phyloP scores from a whole-genome alignment of 2,888 invertebrate genomes.

The Stegana nigrithorax region DNA sequence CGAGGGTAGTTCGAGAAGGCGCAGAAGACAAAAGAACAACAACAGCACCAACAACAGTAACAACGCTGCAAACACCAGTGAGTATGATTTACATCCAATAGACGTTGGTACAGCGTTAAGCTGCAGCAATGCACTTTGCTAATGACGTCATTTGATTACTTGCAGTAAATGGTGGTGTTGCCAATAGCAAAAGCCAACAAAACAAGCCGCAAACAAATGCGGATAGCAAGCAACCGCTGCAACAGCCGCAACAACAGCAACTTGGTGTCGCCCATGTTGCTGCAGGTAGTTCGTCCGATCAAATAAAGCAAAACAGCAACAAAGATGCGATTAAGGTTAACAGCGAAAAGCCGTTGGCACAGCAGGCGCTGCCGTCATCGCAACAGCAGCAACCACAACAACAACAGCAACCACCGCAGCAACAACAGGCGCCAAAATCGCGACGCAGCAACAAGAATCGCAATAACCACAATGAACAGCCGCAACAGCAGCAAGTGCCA shows the following conservation, averaged over 20 bases:
- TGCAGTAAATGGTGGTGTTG: slow-evolving; percentile 65
- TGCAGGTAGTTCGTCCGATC: slow-evolving; percentile 49
- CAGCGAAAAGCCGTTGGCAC: slow-evolving; percentile 39
- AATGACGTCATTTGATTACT: slow-evolving; percentile 16
- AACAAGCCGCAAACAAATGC: slow-evolving; percentile 61
- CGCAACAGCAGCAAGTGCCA: slow-evolving; percentile 38
- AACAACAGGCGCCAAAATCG: slow-evolving; percentile 56
- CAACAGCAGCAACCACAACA: slow-evolving; percentile 38
- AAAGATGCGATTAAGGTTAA: slow-evolving; percentile 47
- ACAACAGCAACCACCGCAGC: slow-evolving; percentile 41
- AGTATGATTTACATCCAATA: slow-evolving; percentile 52
- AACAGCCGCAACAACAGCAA: no score
- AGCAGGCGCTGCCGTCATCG: slow-evolving; percentile 36
- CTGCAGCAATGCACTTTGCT: no score
- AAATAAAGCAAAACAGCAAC: slow-evolving; percentile 52
- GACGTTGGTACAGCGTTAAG: background rate
- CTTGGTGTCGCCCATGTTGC: slow-evolving; percentile 48
- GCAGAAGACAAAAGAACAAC: slow-evolving; percentile 67
- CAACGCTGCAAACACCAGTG: slow-evolving; percentile 65
- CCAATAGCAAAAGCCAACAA: slow-evolving; percentile 64
- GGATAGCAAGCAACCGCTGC: slow-evolving; percentile 60
- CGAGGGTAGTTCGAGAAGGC: slow-evolving; percentile 67
- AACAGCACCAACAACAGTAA: slow-evolving; percentile 62
- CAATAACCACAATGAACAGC: slow-evolving; percentile 59
- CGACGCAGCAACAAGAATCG: slow-evolving; percentile 64